A percentile compares a stretch with the other conserved stretches of the same genome.
These are phyloP conservation scores for Australoheros scitulus DNA, from an alignment of 2,113 vertebrate species.

Conservation along the genomic window DNA sequence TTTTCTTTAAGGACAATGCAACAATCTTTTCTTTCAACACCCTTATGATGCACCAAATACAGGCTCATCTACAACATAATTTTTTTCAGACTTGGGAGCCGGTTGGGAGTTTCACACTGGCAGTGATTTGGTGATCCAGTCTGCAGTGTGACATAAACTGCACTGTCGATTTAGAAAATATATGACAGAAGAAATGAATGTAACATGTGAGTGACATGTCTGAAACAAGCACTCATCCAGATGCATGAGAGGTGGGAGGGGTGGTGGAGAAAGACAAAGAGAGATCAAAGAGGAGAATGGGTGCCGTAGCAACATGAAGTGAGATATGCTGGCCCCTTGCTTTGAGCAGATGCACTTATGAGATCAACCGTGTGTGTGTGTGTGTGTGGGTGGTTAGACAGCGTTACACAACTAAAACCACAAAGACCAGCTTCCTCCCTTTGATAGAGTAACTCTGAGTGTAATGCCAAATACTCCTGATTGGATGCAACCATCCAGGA, in stretches of 20 bases:
- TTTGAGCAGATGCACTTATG: slow-evolving; percentile 12
- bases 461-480: slow-evolving; percentile 17
- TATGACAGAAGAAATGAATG: neutral
- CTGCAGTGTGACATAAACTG: too few species aligned
- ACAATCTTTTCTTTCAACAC: too few species aligned
- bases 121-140: too few species aligned
- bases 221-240: neutral
- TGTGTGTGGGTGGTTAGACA: neutral
- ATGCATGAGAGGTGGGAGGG: slow-evolving; percentile 13
- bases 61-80: too few species aligned
- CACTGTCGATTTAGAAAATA: neutral
- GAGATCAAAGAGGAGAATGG: slow-evolving; percentile 3
- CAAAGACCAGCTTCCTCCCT: slow-evolving; percentile 27
- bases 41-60: too few species aligned
- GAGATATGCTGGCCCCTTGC: slow-evolving; percentile 20
- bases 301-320: neutral
- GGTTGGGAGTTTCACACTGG: too few species aligned
- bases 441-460: slow-evolving; percentile 2
- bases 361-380: neutral
- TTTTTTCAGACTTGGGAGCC: too few species aligned
- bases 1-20: too few species aligned
- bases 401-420: slow-evolving; percentile 8
- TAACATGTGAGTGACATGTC: neutral
- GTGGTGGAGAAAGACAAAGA: slow-evolving; percentile 7
- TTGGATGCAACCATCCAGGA: slow-evolving; percentile 31